Conservation (phyloP, 2,888 invertebrate genomes). For the Platycnemis pennipes region DNA sequence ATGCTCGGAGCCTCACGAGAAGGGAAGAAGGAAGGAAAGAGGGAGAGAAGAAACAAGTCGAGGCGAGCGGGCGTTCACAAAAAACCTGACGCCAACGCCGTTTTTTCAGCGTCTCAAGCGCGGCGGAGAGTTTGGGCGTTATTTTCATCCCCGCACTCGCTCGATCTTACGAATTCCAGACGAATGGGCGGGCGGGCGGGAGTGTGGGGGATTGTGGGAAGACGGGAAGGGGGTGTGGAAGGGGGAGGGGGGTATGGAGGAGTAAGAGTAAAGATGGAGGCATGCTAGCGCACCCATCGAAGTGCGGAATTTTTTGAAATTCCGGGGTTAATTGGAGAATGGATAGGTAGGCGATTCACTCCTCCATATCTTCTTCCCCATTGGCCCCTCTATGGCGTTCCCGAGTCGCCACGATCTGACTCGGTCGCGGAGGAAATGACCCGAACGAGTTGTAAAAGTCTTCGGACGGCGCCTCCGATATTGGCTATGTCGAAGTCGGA, state of each 20-base stretch:
- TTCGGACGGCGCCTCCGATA: not conserved
- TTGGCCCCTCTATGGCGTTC: not conserved
- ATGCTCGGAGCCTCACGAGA: not conserved
- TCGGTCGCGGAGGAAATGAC: not conserved
- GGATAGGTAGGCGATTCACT: not conserved
- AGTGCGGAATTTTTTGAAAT: not conserved
- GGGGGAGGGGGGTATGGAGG: not conserved
- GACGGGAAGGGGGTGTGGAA: not conserved
- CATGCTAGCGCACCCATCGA: not conserved
- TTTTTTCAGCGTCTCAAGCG: not conserved
- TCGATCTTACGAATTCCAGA: not conserved
- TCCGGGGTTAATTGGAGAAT: conserved; percentile 32
- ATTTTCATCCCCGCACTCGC: not conserved
- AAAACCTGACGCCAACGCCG: conserved; percentile 3
- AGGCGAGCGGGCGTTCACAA: not conserved
- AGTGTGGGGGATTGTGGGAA: not conserved
- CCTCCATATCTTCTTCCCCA: not conserved
- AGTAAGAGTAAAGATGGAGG: not conserved
- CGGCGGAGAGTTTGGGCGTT: not conserved
- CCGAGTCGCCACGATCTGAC: not conserved
- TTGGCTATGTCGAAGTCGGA: not conserved
- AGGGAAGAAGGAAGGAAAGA: too few relatives aligned
- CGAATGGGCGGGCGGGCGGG: not conserved
- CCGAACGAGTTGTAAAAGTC: not conserved
- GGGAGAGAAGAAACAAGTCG: not conserved